These are phyloP conservation scores for Cerastis rubricosa DNA, from an alignment of 2,888 invertebrate species.

Conservation along the genomic window DNA sequence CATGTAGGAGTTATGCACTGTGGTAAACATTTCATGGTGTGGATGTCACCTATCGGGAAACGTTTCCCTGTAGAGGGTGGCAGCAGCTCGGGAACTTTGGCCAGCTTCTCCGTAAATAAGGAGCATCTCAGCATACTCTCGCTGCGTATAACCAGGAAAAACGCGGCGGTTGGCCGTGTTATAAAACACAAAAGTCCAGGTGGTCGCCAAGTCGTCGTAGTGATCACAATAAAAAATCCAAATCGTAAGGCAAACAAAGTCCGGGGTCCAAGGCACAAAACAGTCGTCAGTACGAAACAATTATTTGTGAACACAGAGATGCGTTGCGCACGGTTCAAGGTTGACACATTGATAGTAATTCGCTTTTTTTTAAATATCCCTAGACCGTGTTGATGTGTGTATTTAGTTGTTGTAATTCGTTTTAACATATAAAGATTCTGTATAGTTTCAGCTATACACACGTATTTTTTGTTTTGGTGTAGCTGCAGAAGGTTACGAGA, in stretches of 20 bases:
- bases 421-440: no score
- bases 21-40: constrained; percentile 33
- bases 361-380: no score
- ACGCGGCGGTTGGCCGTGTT: constrained; percentile 12
- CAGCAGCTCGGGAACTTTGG: constrained; percentile 19
- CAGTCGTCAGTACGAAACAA: constrained; percentile 23
- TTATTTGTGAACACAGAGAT: not conserved
- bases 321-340: not conserved
- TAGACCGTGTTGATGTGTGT: no score
- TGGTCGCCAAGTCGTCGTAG: constrained; percentile 21
- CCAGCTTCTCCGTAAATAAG: constrained; percentile 27
- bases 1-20: constrained; percentile 37
- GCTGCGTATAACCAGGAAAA: constrained; percentile 10
- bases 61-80: constrained; percentile 28
- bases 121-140: constrained; percentile 21
- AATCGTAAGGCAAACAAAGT: constrained; percentile 27
- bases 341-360: no score
- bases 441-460: no score
- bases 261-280: constrained; percentile 17
- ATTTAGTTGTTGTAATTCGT: no score
- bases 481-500: no score
- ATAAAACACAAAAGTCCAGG: constrained; percentile 10
- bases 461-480: no score
- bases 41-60: constrained; percentile 33
- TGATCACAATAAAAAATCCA: constrained; percentile 25